phyloP scores from a whole-genome alignment of 2,113 vertebrate species.

The Channa argus region DNA sequence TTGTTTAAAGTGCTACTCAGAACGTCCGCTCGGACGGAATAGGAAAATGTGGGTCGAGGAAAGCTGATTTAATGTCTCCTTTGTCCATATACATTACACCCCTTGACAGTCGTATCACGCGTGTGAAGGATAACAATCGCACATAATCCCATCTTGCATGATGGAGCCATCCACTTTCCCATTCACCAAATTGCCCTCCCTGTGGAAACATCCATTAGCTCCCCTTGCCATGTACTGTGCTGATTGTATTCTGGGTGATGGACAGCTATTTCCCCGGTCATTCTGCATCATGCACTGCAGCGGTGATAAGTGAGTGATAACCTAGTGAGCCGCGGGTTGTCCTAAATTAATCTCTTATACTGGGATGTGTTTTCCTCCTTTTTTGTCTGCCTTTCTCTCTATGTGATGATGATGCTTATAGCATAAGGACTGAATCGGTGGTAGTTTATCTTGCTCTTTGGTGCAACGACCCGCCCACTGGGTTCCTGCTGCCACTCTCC shows the following conservation, averaged over 20 bases:
- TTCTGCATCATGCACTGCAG: slow-evolving; percentile 35
- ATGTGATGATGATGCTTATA: slow-evolving; percentile 46
- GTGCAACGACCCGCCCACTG: slow-evolving; percentile 19
- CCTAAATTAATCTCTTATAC: slow-evolving; percentile 46
- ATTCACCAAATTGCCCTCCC: slow-evolving; percentile 72
- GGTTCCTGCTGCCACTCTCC: slow-evolving; percentile 30
- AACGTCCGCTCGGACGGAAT: slow-evolving; percentile 38
- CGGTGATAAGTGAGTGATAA: slow-evolving; percentile 67
- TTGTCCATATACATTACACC: slow-evolving; percentile 68
- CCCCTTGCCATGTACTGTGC: slow-evolving; percentile 40
- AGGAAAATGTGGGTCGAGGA: slow-evolving; percentile 21
- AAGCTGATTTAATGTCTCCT: slow-evolving; percentile 61
- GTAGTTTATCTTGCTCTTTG: slow-evolving; percentile 50
- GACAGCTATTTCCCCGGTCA: slow-evolving; percentile 62
- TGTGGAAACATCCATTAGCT: slow-evolving; percentile 74
- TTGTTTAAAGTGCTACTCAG: slow-evolving; percentile 64
- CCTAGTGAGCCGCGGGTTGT: slow-evolving; percentile 45
- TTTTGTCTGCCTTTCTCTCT: background rate
- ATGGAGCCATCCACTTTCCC: slow-evolving; percentile 61
- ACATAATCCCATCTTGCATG: slow-evolving; percentile 64
- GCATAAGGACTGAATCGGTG: slow-evolving; percentile 38
- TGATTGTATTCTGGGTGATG: slow-evolving; percentile 71
- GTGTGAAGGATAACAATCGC: slow-evolving; percentile 69
- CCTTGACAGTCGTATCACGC: slow-evolving; percentile 57
- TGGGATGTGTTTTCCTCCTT: slow-evolving; percentile 22